Conservation (phyloP, 2,113 vertebrate species). For the Rhea americana region DNA sequence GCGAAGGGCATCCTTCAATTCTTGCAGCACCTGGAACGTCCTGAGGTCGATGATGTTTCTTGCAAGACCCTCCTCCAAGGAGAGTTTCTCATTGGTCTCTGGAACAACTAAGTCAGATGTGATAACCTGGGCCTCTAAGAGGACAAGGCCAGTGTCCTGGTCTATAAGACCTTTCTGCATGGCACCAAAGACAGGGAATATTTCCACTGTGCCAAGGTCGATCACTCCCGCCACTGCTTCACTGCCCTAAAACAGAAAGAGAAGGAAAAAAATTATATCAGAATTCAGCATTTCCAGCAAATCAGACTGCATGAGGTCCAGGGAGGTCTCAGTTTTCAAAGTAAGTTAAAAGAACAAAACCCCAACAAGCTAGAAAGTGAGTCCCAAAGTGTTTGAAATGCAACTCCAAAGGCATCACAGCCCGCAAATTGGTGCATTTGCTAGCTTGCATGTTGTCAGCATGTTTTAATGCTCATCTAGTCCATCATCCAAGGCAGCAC, state of each 20-base stretch:
- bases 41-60: conserved; percentile 81
- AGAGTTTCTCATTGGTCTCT: conserved; percentile 77
- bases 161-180: conserved; percentile 93
- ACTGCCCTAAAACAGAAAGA: conserved; percentile 76
- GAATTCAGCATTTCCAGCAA: not conserved
- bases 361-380: conserved; percentile 22
- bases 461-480: conserved; percentile 38
- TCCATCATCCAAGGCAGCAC: conserved; percentile 61
- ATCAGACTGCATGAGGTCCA: not conserved
- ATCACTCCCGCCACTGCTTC: conserved; percentile 90
- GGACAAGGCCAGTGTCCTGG: conserved; percentile 87
- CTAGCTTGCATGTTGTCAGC: conserved; percentile 23
- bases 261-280: conserved; percentile 41
- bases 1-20: conserved; percentile 77
- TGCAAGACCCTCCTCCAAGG: conserved; percentile 82
- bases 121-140: conserved; percentile 91
- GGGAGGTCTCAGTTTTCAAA: not conserved
- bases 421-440: not conserved
- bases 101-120: conserved; percentile 85
- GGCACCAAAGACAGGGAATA: conserved; percentile 89
- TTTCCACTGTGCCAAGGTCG: conserved; percentile 93
- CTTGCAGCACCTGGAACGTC: conserved; percentile 74
- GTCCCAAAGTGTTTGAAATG: conserved; percentile 6
- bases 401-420: not conserved
- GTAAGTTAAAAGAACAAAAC: not conserved